Percentiles rank a stretch among this genome's conserved stretches.
phyloP scores from a whole-genome alignment of 2,113 vertebrate species.

The Corythornis madagascariensis region DNA sequence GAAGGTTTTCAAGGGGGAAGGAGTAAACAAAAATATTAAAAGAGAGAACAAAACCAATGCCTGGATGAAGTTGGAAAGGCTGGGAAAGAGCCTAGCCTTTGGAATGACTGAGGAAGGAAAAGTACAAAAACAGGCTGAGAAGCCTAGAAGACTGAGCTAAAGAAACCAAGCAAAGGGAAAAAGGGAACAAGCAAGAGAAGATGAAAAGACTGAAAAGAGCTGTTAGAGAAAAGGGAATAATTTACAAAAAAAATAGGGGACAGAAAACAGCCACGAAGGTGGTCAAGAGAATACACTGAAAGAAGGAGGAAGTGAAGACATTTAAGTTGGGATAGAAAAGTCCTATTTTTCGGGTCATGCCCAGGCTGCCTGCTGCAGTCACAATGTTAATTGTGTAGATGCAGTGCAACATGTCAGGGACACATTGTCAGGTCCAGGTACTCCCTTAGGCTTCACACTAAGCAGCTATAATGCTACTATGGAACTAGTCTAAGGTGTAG shows the following conservation, averaged over 20 bases:
- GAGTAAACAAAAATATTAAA: not conserved
- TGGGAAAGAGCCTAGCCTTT: not conserved
- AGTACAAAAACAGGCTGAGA: not conserved
- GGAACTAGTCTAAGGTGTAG: not conserved
- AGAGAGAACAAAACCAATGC: not conserved
- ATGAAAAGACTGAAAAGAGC: not conserved
- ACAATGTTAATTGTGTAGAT: not conserved
- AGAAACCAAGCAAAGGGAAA: not conserved
- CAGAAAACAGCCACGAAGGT: not conserved
- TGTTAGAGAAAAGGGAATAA: not conserved
- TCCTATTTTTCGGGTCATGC: not conserved
- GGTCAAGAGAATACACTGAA: not conserved
- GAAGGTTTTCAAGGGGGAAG: not conserved
- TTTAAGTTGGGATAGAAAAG: not conserved
- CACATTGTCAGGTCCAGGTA: not conserved
- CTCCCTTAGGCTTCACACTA: not conserved
- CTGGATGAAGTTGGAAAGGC: not conserved
- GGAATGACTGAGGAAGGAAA: not conserved
- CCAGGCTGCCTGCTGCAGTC: not conserved
- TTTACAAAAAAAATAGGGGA: not conserved
- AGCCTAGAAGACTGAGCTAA: not conserved
- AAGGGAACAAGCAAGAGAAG: not conserved
- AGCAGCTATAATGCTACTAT: not conserved
- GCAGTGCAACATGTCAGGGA: not conserved
- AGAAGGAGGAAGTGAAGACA: not conserved